Evolutionary conservation across 1,140 invertebrate genomes (phyloP).

Genomic region (Paralvinella palmiformis): DNA sequence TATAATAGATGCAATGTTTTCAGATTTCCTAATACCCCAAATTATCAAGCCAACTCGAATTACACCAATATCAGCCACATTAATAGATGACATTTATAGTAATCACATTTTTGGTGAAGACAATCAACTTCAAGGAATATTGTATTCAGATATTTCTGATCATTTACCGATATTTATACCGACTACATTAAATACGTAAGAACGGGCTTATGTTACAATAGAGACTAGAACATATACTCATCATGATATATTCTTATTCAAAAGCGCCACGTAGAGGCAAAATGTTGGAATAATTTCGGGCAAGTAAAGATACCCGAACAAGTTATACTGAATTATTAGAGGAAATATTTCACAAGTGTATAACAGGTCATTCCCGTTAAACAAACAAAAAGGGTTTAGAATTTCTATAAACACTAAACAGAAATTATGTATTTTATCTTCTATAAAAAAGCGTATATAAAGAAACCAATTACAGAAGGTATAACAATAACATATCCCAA

Average conservation of each 20-base stretch:
- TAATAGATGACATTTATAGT: not conserved
- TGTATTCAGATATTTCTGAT: not conserved
- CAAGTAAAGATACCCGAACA: not conserved
- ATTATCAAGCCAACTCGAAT: conserved; percentile 5
- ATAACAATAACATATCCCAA: not conserved
- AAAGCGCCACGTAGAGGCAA: not conserved
- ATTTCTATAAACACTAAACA: conserved; percentile 2
- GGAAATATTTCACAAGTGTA: not conserved
- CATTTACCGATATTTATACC: not conserved
- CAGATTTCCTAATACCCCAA: not conserved
- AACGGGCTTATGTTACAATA: not conserved
- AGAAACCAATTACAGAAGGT: conserved; percentile 1
- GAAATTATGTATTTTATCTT: too few species aligned
- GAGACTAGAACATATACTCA: conserved; percentile 1
- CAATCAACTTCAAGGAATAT: not conserved
- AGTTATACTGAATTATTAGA: not conserved
- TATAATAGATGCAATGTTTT: conserved; percentile 3
- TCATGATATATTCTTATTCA: not conserved
- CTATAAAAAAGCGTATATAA: too few species aligned
- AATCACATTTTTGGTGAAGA: not conserved
- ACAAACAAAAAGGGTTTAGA: not conserved
- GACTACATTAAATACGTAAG: not conserved
- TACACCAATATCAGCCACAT: conserved; percentile 2
- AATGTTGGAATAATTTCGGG: not conserved
- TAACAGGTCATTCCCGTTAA: not conserved